phyloP scores from a whole-genome alignment of 2,888 invertebrate species.

The Cryptus viduatorius region DNA sequence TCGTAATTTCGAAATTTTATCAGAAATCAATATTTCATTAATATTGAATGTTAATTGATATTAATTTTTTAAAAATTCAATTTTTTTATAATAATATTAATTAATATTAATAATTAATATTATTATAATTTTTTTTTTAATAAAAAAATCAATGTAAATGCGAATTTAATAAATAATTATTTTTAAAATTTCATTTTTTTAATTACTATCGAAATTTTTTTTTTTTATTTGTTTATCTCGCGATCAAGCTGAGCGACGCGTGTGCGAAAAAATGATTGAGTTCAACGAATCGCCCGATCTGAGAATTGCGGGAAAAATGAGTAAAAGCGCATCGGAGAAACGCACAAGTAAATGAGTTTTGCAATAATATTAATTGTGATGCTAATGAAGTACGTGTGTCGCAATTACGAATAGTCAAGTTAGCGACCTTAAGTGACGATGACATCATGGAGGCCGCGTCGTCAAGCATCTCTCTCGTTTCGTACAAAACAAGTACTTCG shows the following conservation, averaged over 20 bases:
- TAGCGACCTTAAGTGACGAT: conserved; percentile 69
- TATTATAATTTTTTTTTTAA: too few species aligned
- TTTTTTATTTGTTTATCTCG: neutral
- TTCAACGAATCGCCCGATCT: neutral
- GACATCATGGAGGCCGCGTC: conserved; percentile 70
- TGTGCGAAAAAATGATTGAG: neutral
- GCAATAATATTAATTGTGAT: conserved; percentile 71
- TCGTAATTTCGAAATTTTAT: too few species aligned
- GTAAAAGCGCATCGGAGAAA: neutral
- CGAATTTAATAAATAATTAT: too few species aligned
- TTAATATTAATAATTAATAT: too few species aligned
- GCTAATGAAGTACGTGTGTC: conserved; percentile 73
- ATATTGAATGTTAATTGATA: too few species aligned
- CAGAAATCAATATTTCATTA: too few species aligned
- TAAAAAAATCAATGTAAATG: too few species aligned
- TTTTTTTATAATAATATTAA: too few species aligned
- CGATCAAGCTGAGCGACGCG: neutral
- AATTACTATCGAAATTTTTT: neutral
- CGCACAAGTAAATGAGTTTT: conserved; percentile 27
- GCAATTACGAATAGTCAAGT: conserved; percentile 70
- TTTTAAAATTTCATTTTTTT: too few species aligned
- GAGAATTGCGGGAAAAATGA: neutral
- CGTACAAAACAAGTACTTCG: conserved; percentile 36
- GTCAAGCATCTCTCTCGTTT: conserved; percentile 45
- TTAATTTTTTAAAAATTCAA: too few species aligned